phyloP scores from a whole-genome alignment of 2,888 invertebrate species.

The Pseudeuparius sepicola region DNA sequence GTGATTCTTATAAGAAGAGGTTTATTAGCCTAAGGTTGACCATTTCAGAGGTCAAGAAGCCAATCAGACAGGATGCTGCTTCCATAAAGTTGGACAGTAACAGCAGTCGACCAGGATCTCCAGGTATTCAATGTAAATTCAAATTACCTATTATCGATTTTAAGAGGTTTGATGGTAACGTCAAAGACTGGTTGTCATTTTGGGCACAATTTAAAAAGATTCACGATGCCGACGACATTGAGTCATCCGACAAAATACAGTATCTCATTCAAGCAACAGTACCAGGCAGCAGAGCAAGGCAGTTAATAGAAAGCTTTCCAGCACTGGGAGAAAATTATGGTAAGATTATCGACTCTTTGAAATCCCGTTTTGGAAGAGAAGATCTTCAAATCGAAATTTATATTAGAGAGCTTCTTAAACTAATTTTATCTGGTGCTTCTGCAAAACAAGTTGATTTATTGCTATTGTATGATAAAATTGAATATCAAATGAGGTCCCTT shows the following conservation, averaged over 20 bases:
- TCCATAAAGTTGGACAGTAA: no score
- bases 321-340: constrained; percentile 20
- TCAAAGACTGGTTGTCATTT: constrained; percentile 24
- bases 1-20: no score
- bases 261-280: constrained; percentile 23
- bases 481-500: constrained; percentile 27
- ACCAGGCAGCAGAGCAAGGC: constrained; percentile 16
- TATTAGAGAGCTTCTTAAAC: constrained; percentile 26
- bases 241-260: constrained; percentile 20
- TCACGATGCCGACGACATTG: constrained; percentile 20
- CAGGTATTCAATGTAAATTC: no score
- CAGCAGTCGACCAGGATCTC: no score
- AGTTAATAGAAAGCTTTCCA: constrained; percentile 23
- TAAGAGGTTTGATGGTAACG: constrained; percentile 20
- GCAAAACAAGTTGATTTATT: constrained; percentile 16
- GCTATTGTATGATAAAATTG: constrained; percentile 26
- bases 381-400: constrained; percentile 28
- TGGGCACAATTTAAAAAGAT: constrained; percentile 25
- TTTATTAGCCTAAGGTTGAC: no score
- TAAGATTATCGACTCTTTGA: constrained; percentile 21
- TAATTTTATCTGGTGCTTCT: constrained; percentile 25
- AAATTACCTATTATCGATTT: constrained; percentile 21
- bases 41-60: no score
- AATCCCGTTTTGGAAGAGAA: constrained; percentile 27
- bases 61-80: no score